Evolutionary conservation across 2,888 invertebrate species (phyloP).

Genomic region (Neoscelio sp.): DNA sequence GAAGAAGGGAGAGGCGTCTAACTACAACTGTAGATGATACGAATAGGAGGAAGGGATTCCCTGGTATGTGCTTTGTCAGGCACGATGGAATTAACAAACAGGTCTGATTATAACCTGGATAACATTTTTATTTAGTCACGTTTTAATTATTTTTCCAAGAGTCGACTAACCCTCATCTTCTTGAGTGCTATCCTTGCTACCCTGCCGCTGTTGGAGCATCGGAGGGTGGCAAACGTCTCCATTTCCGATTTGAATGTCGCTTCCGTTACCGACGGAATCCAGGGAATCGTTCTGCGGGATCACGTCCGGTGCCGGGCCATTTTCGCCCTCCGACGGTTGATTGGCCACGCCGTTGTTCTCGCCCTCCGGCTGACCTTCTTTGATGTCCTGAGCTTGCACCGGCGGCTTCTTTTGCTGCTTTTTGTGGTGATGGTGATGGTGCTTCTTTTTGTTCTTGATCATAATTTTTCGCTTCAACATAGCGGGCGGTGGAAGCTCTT

Average conservation of each 20-base stretch:
- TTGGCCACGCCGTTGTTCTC: slow-evolving; percentile 81
- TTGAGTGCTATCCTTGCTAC: slow-evolving; percentile 91
- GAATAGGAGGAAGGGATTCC: too few species aligned
- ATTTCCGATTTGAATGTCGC: slow-evolving; percentile 84
- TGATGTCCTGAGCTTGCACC: slow-evolving; percentile 73
- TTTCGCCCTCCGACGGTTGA: slow-evolving; percentile 78
- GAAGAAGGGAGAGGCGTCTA: too few species aligned
- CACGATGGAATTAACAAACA: too few species aligned
- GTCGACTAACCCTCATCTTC: slow-evolving; percentile 82
- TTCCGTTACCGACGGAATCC: slow-evolving; percentile 72
- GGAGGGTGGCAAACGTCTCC: slow-evolving; percentile 87
- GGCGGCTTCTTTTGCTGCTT: slow-evolving; percentile 84
- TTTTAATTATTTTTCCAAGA: too few species aligned
- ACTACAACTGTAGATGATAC: too few species aligned
- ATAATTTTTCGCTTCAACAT: slow-evolving; percentile 95
- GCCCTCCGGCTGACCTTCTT: slow-evolving; percentile 78
- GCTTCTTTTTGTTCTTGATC: slow-evolving; percentile 98
- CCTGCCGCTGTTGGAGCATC: slow-evolving; percentile 87
- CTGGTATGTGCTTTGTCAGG: too few species aligned
- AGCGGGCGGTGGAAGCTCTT: slow-evolving; percentile 93
- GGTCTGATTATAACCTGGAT: too few species aligned
- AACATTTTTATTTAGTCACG: too few species aligned
- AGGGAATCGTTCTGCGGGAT: slow-evolving; percentile 78
- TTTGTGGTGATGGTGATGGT: slow-evolving; percentile 92
- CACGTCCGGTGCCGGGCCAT: slow-evolving; percentile 79